phyloP scores from a whole-genome alignment of 2,113 vertebrate genomes.

The Microcebus murinus region DNA sequence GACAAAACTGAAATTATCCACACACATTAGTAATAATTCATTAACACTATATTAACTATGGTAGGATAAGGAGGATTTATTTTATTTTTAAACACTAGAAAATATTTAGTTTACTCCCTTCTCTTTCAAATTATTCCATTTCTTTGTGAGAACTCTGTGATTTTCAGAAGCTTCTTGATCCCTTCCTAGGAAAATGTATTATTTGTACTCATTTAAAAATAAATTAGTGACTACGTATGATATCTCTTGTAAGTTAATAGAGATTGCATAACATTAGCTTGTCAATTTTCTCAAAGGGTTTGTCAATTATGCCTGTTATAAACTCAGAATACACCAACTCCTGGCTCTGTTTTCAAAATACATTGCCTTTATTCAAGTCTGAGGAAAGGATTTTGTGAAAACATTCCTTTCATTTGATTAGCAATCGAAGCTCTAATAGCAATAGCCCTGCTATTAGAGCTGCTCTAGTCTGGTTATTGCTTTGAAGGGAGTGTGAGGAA shows the following conservation, averaged over 20 bases:
- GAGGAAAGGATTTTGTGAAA: constrained; percentile 64
- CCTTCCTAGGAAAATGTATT: constrained; percentile 54
- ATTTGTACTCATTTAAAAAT: constrained; percentile 69
- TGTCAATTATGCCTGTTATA: constrained; percentile 56
- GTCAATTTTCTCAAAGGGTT: constrained; percentile 67
- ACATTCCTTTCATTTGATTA: constrained; percentile 47
- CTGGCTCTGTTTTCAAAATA: constrained; percentile 70
- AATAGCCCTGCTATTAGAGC: background rate
- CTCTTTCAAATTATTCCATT: constrained; percentile 52
- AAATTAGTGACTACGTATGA: constrained; percentile 63
- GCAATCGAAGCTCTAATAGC: background rate
- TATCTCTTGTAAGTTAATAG: constrained; percentile 63
- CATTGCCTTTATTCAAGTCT: constrained; percentile 61
- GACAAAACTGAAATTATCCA: background rate
- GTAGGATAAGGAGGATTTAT: background rate
- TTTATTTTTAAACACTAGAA: constrained; percentile 49
- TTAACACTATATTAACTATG: background rate
- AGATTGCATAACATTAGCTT: constrained; percentile 65
- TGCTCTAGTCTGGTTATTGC: background rate
- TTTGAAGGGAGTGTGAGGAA: background rate
- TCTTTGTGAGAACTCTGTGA: constrained; percentile 55
- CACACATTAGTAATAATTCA: background rate
- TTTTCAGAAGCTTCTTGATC: constrained; percentile 54
- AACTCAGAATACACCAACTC: constrained; percentile 67
- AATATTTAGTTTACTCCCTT: constrained; percentile 51